Base-by-base conservation (phyloP, 2,888 invertebrate species). In the Dendrolimus houi region DNA sequence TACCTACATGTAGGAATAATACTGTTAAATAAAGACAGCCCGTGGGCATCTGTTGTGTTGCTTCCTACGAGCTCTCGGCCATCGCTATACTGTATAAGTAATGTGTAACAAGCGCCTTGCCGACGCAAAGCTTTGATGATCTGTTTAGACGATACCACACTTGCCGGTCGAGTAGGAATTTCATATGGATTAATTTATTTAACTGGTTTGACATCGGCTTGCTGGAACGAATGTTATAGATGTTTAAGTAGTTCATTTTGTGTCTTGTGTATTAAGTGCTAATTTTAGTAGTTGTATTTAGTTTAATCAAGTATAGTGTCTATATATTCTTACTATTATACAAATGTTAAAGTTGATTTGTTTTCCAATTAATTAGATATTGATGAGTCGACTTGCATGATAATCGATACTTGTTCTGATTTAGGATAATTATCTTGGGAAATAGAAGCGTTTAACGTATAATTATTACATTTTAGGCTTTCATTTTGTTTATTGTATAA, bases 21-120 rank as follows among this genome's bases (percentile, higher is more conserved):
- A 64, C 64, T 61, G 67, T 69, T 68, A 72, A 77, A 77, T 79
- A 75, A 72, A 74, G 71, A 70, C 64, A 65, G 71, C 75, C 72
- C 60, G 65, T 60, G 65, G 75, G 73, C 77, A 75, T 79, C 77
- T 72, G 74, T 76, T 74, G 70, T 67, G 65, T 70, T 67, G 70
- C 71, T 77, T 74, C 76, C 74, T 74, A 71, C 70, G 70, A 72
- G 62, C 60, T 68, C 68, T 70, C 67, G 69, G 71, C 60, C 59
- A 60, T 56, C 29, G 29, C 53, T 53, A 47, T 47, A 47, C 47
- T 10, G 12, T 71, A 69, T 71, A 74, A 79, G 70, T 79, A 77
- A 82, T 79, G 76, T 77, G 75, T 74, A 76, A 78, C 79, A 77
- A 80, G 76, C 68, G 70, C 65, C 57, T 59, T 54, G 62, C 65